These are phyloP conservation scores for Stictonetta naevosa DNA, from an alignment of 2,113 vertebrate genomes.

Conservation along the genomic window DNA sequence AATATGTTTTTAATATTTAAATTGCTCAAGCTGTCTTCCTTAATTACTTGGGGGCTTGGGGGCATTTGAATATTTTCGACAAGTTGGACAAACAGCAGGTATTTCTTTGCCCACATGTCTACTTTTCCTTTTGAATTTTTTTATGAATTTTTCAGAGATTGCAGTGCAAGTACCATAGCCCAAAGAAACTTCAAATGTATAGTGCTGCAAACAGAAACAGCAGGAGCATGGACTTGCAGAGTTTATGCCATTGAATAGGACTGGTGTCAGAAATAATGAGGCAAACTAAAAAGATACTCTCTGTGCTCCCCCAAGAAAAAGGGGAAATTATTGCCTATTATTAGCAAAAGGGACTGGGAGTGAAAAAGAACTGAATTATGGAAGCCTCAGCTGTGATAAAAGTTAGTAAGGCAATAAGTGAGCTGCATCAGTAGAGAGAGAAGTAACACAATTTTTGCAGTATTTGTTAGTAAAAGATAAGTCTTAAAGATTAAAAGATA, in stretches of 20 bases:
- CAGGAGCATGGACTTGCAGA: neutral
- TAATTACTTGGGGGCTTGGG: constrained; percentile 2
- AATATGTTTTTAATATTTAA: constrained; percentile 51
- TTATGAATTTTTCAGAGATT: constrained; percentile 7
- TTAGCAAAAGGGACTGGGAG: neutral
- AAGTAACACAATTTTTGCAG: neutral
- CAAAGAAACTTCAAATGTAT: neutral
- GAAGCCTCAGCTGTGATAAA: neutral
- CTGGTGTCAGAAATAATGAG: constrained; percentile 60
- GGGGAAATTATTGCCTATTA: neutral
- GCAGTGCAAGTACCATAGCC: neutral
- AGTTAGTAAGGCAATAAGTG: neutral
- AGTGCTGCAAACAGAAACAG: neutral
- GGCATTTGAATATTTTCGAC: neutral
- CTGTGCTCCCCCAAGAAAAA: constrained; percentile 3
- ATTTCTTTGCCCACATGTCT: neutral
- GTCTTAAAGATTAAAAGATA: neutral
- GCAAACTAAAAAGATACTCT: neutral
- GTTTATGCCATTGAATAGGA: neutral
- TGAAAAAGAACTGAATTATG: constrained; percentile 12
- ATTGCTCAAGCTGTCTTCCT: neutral
- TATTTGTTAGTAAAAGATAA: neutral
- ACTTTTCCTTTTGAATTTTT: neutral
- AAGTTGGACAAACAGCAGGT: neutral
- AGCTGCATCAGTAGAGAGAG: neutral